These are phyloP conservation scores for Pentamera pediparva DNA, from an alignment of 53 echinoderm and acorn worm genomes.

Conservation along the genomic window DNA sequence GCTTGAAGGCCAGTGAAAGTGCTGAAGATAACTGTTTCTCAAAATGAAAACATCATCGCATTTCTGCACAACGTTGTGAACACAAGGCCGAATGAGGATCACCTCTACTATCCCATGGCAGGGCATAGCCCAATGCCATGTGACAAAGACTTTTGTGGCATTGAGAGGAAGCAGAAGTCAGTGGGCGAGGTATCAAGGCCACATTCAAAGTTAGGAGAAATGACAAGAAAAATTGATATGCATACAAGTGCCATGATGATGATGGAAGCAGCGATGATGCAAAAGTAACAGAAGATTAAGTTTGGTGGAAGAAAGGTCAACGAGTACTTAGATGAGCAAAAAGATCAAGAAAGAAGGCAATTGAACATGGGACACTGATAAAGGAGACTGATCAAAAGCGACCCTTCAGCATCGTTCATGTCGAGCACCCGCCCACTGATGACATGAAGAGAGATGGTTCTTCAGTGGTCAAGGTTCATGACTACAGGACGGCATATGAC, in stretches of 20 bases:
- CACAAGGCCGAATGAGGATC: not conserved
- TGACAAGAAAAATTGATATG: too few relatives aligned
- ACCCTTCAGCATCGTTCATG: slow-evolving; percentile 7
- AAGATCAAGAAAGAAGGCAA: too few relatives aligned
- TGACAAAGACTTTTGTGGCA: slow-evolving; percentile 16
- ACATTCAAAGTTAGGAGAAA: too few relatives aligned
- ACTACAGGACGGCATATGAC: slow-evolving; percentile 10
- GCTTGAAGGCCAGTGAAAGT: too few relatives aligned
- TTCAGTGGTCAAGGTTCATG: slow-evolving; percentile 5
- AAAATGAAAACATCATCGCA: slow-evolving; percentile 19
- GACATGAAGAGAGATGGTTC: slow-evolving; percentile 9
- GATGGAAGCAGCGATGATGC: too few relatives aligned
- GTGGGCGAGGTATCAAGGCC: slow-evolving; percentile 7
- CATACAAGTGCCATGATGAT: too few relatives aligned
- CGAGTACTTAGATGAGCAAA: too few relatives aligned
- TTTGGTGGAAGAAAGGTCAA: too few relatives aligned
- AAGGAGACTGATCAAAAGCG: slow-evolving; percentile 2
- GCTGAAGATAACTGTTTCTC: slow-evolving; percentile 28
- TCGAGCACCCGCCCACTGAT: slow-evolving; percentile 21
- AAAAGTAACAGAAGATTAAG: too few relatives aligned
- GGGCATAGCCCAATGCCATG: slow-evolving; percentile 23
- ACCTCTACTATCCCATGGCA: slow-evolving; percentile 8
- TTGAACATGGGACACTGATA: not conserved
- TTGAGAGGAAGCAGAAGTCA: not conserved
- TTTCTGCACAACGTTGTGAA: slow-evolving; percentile 7